Evolutionary conservation across 2,797 vertebrate species (phyloP), one percentile per base, ranked within the genome.

Genomic region (Schizopygopsis malacanthus): DNA sequence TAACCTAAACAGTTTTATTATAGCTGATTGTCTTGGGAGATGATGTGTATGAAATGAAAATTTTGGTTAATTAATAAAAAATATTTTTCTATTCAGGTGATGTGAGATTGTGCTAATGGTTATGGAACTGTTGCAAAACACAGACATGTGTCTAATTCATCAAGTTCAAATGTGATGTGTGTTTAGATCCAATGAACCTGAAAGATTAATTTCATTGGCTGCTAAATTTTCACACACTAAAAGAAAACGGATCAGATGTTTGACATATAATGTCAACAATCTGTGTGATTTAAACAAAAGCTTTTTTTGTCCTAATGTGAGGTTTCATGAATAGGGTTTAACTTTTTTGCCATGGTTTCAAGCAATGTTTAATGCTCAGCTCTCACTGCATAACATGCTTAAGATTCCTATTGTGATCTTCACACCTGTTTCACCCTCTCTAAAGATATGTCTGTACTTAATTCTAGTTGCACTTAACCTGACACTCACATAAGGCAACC

Each of bases 1-100:
- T 84, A 90, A 87, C 83, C 78, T 79, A 82, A 86, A 86, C 82
- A 76, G 10, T 65, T 75, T 52, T 54, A 80, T 79, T 88, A 69
- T 6, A 70, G 61, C 73, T 85, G 75, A 47, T 69, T 61, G 61
- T n/a, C 12, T 43, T 54, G 37, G 43, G 37, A 71, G 71, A 54
- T 72, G 61, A 85, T 54, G 67, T 56, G 52, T 67, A 56, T 50
- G 28, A 59, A 52, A 50, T 65, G 1, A 69, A 76, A 25, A 41
- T 41, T 59, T 69, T 82, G 16, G 72, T 41, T 69, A 28, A 41
- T 76, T 5, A 63, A 52, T 39, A 75, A 67, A 18, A 86, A 75
- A 28, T 0, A 33, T 69, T 81, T 43, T 54, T 47, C 37, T 72
- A 4, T 45, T 63, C 39, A 81, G 79, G 45, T 69, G 71, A 65